Conservation (phyloP, 2,113 vertebrate genomes). For the Tetrax tetrax region DNA sequence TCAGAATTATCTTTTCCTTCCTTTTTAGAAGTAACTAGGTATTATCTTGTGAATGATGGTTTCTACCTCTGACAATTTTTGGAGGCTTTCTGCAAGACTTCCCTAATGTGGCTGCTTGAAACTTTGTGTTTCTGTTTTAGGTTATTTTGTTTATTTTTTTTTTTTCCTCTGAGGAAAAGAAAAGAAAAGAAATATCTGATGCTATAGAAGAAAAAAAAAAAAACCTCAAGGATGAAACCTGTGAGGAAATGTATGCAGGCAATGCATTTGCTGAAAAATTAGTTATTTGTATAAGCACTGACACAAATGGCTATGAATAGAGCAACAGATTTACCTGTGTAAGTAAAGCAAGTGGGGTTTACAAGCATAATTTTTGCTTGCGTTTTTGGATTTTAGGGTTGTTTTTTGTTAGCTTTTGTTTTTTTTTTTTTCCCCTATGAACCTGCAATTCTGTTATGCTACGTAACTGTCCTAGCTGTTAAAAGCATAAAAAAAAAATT, state of each 20-base stretch:
- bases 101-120: background rate
- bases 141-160: background rate
- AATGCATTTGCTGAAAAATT: background rate
- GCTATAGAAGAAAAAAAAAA: background rate
- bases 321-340: background rate
- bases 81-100: background rate
- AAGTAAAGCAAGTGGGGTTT: background rate
- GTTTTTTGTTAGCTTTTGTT: background rate
- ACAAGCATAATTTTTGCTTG: background rate
- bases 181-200: background rate
- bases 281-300: background rate
- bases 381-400: rapidly evolving
- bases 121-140: background rate
- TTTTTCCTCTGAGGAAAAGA: background rate
- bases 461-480: background rate
- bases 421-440: background rate
- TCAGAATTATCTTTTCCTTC: background rate
- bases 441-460: background rate
- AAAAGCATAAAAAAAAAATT: background rate
- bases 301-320: background rate
- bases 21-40: background rate
- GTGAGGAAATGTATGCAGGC: background rate
- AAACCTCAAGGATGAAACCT: background rate
- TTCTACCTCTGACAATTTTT: background rate
- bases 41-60: background rate